Conservation (phyloP, 2,797 vertebrate genomes). For the Sebastes trivittatus region DNA sequence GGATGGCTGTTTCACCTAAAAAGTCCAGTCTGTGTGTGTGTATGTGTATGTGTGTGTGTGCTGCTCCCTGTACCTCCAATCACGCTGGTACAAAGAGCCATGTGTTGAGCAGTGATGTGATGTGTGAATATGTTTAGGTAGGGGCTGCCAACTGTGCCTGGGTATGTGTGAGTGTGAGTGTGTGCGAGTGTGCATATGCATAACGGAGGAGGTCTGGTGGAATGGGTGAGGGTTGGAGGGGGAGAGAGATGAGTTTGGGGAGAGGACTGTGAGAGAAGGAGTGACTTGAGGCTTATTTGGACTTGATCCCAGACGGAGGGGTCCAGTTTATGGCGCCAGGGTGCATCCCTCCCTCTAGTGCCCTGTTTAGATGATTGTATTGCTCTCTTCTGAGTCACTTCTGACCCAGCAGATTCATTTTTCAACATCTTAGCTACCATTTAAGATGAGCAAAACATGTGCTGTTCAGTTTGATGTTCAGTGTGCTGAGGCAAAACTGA, state of each 20-base stretch:
- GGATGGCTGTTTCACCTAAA: constrained; percentile 66
- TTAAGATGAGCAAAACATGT: not conserved
- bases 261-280: constrained; percentile 57
- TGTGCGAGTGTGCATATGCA: not conserved
- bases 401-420: constrained; percentile 30
- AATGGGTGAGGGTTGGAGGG: constrained; percentile 17
- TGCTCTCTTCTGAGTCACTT: constrained; percentile 26
- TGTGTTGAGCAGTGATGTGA: constrained; percentile 80
- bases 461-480: not conserved
- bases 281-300: constrained; percentile 70
- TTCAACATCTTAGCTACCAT: not conserved
- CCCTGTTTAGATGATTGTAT: constrained; percentile 46
- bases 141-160: constrained; percentile 68
- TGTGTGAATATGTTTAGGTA: constrained; percentile 79
- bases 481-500: not conserved
- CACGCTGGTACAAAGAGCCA: constrained; percentile 79
- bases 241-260: constrained; percentile 56
- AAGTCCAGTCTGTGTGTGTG: constrained; percentile 26
- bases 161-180: constrained; percentile 3
- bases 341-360: constrained; percentile 56
- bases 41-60: constrained; percentile 1
- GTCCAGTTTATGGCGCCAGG: constrained; percentile 68
- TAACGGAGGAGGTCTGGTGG: constrained; percentile 21
- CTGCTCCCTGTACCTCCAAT: constrained; percentile 61
- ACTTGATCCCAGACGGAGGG: constrained; percentile 66